These are phyloP conservation scores for Meliscaeva auricollis DNA, from an alignment of 2,888 invertebrate genomes.

Conservation along the genomic window DNA sequence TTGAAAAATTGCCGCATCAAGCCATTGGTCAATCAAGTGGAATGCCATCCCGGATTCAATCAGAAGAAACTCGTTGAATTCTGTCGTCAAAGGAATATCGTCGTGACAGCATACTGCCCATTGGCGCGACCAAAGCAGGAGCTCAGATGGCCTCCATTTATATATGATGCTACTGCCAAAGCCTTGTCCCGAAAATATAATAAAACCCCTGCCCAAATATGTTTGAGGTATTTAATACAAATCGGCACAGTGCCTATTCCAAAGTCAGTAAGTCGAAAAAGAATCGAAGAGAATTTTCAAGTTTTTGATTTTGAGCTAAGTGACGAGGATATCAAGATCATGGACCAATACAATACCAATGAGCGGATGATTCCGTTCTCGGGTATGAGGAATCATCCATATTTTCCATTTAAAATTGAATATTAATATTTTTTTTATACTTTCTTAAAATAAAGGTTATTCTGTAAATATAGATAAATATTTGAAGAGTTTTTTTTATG, in stretches of 20 bases:
- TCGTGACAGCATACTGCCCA: conserved; percentile 89
- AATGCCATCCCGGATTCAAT: conserved; percentile 83
- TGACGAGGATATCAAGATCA: conserved; percentile 84
- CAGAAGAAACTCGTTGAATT: conserved; percentile 87
- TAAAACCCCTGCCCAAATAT: conserved; percentile 87
- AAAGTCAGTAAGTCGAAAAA: conserved; percentile 85
- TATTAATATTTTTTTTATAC: conserved; percentile 30
- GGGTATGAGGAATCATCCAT: conserved; percentile 81
- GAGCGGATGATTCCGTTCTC: conserved; percentile 81
- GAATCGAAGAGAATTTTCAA: conserved; percentile 85
- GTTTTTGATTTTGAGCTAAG: conserved; percentile 86
- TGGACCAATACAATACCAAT: conserved; percentile 74
- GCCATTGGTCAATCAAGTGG: conserved; percentile 83
- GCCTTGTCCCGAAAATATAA: conserved; percentile 86
- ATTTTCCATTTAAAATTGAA: conserved; percentile 81
- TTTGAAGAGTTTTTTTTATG: too few species aligned
- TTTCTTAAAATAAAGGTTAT: conserved; percentile 10
- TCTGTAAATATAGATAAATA: conserved; percentile 13
- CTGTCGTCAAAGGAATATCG: conserved; percentile 87
- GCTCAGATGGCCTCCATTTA: conserved; percentile 84
- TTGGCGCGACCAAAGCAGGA: conserved; percentile 87
- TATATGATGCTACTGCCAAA: conserved; percentile 83
- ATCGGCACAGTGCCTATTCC: conserved; percentile 85
- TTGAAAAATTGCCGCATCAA: conserved; percentile 81
- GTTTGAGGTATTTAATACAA: conserved; percentile 87